Evolutionary conservation across 1,140 invertebrate species (phyloP).

Genomic region (Hermetia illucens): DNA sequence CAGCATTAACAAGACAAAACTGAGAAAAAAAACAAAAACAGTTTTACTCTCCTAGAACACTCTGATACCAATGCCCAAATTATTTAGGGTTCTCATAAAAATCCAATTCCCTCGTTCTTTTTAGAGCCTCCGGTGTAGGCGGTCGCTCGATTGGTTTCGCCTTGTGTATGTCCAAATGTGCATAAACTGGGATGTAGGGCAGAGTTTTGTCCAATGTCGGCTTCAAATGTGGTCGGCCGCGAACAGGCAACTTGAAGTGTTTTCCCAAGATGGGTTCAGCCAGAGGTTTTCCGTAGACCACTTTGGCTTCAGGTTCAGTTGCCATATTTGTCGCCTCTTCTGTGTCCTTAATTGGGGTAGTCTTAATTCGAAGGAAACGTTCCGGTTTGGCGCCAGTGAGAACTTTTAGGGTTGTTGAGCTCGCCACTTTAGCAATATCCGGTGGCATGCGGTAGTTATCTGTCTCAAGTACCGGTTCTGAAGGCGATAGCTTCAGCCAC

Average conservation of each 20-base stretch:
- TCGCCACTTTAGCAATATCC: slow-evolving; percentile 46
- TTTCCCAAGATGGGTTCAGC: slow-evolving; percentile 32
- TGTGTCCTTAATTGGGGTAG: slow-evolving; percentile 10
- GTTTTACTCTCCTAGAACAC: too few relatives aligned
- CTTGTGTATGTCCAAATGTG: slow-evolving; percentile 35
- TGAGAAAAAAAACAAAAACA: too few relatives aligned
- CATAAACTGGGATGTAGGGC: slow-evolving; percentile 40
- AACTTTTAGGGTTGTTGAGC: slow-evolving; percentile 49
- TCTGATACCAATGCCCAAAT: too few relatives aligned
- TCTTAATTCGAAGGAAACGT: slow-evolving; percentile 5
- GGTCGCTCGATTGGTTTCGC: slow-evolving; percentile 31
- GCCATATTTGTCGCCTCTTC: slow-evolving; percentile 10
- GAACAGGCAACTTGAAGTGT: slow-evolving; percentile 29
- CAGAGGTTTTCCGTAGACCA: slow-evolving; percentile 31
- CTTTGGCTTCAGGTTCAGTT: slow-evolving; percentile 8
- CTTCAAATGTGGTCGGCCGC: slow-evolving; percentile 23
- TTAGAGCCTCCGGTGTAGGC: slow-evolving; percentile 32
- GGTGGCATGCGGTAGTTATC: slow-evolving; percentile 39
- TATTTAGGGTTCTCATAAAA: too few relatives aligned
- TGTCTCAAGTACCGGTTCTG: slow-evolving; percentile 22
- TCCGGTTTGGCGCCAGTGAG: slow-evolving; percentile 14
- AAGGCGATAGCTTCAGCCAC: slow-evolving; percentile 37
- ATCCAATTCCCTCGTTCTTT: slow-evolving; percentile 17
- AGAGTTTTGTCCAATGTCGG: slow-evolving; percentile 35
- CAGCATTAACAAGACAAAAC: too few relatives aligned